Evolutionary conservation across 23 tunicate genomes (phyloP), one percentile per base, ranked within the genome.

Genomic region (Clavelina lepadiformis): DNA sequence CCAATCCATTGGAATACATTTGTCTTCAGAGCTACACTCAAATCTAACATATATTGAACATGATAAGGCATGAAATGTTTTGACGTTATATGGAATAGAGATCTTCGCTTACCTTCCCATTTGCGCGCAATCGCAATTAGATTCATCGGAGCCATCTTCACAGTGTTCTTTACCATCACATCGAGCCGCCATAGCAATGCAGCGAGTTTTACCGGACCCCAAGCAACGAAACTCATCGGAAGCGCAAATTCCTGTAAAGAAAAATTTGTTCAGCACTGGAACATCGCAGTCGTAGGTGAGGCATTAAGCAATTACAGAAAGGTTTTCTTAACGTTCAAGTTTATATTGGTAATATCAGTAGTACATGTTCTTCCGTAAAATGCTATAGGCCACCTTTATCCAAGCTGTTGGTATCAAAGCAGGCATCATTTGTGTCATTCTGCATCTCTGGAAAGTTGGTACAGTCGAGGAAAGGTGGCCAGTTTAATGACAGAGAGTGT

Each of bases 161-260:
- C 95, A 86, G 20, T 86, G 81, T 32, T 58, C 58, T 5, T 56
- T 46, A 5, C 95, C 95, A 57, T 86, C 85, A 41, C 95, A 86
- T 28, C 85, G 74, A 34, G 76, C 50, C 65, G 80, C 55, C 59
- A 63, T 34, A 33, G 74, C 44, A 6, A 83, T 58, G 52, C 91
- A 83, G 5, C 51, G 77, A 5, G 72, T 66, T 46, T 46, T 38
- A 18, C 47, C 57, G 47, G 33, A 3, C 27, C 34, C 51, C 37
- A 19, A 28, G 54, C 84, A 78, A 68, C 65, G 51, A 44, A 78
- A 64, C 33, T 58, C 58, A n/a, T 47, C 71, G 24, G 37, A 8
- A n/a, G 84, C 38, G 37, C 84, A 78, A 2, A 25, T 52, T 13
- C 46, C 82, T 76, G 55, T n/a, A n/a, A n/a, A n/a, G n/a, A n/a